Conservation (phyloP, 2,113 vertebrate genomes). For the Pogona vitticeps region DNA sequence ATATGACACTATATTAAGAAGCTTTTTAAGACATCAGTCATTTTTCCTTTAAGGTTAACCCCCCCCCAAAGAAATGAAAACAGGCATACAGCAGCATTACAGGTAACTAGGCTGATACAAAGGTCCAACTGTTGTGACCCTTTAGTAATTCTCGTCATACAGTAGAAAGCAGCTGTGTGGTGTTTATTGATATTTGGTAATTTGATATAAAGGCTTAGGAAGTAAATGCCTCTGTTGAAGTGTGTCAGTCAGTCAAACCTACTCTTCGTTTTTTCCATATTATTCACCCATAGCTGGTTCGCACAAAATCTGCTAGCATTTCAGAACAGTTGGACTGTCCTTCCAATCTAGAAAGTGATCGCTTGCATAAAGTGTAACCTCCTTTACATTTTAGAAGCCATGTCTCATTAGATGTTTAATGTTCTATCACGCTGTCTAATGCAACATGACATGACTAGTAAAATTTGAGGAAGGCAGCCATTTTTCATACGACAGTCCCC, state of each 20-base stretch:
- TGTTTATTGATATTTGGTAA: neutral
- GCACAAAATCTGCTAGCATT: constrained; percentile 50
- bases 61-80: too few relatives aligned
- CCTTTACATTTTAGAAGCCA: constrained; percentile 69
- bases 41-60: neutral
- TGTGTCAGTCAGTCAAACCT: neutral
- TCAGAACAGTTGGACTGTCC: constrained; percentile 51
- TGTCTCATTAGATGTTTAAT: constrained; percentile 76
- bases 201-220: neutral
- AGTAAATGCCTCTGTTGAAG: neutral
- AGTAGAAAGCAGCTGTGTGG: neutral
- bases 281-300: constrained; percentile 61
- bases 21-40: too few relatives aligned
- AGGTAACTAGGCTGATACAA: neutral
- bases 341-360: constrained; percentile 59
- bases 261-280: constrained; percentile 19
- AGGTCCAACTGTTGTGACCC: neutral
- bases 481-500: constrained; percentile 64
- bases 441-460: constrained; percentile 70
- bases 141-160: neutral
- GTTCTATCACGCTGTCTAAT: constrained; percentile 73
- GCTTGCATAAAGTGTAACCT: constrained; percentile 53
- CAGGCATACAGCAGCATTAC: too few relatives aligned
- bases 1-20: neutral
- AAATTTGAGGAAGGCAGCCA: constrained; percentile 63